Percentiles rank a stretch among this genome's conserved stretches.
Conservation (phyloP, 2,113 vertebrate species). For the Tragelaphus strepsiceros region DNA sequence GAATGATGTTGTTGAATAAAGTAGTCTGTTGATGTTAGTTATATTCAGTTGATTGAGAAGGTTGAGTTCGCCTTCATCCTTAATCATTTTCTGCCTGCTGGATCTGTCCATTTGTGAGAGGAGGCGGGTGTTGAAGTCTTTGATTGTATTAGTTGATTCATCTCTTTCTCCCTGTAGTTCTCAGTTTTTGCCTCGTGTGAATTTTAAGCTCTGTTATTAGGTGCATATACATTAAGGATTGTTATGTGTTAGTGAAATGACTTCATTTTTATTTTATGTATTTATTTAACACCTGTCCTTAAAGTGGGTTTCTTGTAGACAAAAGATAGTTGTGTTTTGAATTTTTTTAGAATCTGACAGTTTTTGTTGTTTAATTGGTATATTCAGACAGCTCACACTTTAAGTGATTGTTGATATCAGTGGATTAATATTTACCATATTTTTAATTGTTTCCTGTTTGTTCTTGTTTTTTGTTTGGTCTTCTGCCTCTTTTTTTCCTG, state of each 20-base stretch:
- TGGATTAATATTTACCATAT: neutral
- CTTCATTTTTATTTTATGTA: neutral
- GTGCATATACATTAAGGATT: neutral
- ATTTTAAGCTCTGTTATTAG: neutral
- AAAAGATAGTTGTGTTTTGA: neutral
- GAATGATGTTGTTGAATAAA: neutral
- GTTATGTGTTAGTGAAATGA: neutral
- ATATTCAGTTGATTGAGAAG: neutral
- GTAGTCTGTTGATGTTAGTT: neutral
- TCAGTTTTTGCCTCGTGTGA: neutral
- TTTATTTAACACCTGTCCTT: neutral
- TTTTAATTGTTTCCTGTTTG: neutral
- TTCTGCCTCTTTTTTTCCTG: fast-evolving
- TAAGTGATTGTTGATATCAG: neutral
- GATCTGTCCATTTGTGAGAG: neutral
- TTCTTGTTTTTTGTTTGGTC: neutral
- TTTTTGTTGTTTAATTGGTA: neutral
- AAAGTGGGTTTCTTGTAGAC: neutral
- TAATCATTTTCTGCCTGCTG: neutral
- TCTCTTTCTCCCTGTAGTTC: neutral
- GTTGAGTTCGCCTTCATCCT: neutral
- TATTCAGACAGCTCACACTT: neutral
- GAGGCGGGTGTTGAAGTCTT: neutral
- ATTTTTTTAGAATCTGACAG: neutral
- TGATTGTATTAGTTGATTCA: neutral